Evolutionary conservation across 2,888 invertebrate species (phyloP), one percentile per base, ranked within the genome.

Genomic region (Orthosia gothica): DNA sequence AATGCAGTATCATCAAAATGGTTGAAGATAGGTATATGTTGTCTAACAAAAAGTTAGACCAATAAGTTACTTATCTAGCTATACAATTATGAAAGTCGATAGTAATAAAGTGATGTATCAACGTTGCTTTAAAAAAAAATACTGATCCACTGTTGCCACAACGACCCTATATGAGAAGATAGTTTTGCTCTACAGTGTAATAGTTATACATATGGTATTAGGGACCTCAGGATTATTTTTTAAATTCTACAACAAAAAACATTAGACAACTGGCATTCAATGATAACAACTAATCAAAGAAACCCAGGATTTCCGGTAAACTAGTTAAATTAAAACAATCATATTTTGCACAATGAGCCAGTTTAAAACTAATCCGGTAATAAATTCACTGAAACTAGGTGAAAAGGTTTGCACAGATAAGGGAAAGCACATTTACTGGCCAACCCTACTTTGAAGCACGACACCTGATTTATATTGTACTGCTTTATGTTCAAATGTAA

Each of bases 341-440:
- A 70, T 77, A 70, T 64, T 70, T 74, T 23, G 52, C 49, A 49
- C 67, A 61, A 45, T 68, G 57, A 73, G n/a, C 61, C 64, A 50
- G 59, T 70, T 80, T 80, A 65, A 26, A 64, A n/a, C 20, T 76
- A 70, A 70, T 63, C 73, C 66, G 26, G 73, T 58, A 23, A 74
- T 84, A 83, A 83, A 83, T 81, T 80, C 50, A 32, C 64, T 26
- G n/a, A 68, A 83, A 81, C 72, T 83, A 72, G 67, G 76, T 67
- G 72, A 73, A 83, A 82, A 83, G 83, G 80, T 76, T 70, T 55
- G 13, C 20, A 20, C 59, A 52, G 84, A 83, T 83, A 83, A 69
- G 59, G 18, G 18, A 45, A 63, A 45, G 52, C 49, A 67, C 64
- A 75, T 81, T 54, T 70, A 66, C 54, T 32, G 67, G 11, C 67